Percentiles rank a stretch among this genome's conserved stretches.
Evolutionary conservation across 2,797 vertebrate species (phyloP).

Genomic region (Dallia pectoralis): DNA sequence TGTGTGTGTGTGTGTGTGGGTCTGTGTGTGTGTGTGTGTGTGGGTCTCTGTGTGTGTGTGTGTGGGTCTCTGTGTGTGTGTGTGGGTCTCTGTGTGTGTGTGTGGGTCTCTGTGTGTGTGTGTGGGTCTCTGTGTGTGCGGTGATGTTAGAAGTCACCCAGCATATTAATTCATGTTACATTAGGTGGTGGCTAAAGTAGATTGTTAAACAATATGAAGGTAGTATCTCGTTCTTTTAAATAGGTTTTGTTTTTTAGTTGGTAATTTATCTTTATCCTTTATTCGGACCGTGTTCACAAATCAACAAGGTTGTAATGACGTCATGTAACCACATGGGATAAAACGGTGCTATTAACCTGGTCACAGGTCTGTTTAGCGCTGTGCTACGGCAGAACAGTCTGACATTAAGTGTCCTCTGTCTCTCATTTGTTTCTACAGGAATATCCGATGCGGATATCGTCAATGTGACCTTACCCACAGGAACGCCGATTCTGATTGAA

Average conservation of each 20-base stretch:
- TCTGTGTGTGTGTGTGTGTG: too few species aligned
- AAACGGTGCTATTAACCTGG: background rate
- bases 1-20: too few species aligned
- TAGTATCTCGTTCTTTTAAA: background rate
- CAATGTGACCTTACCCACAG: constrained; percentile 90
- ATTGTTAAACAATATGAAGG: background rate
- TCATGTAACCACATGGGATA: background rate
- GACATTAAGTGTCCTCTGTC: background rate
- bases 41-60: too few species aligned
- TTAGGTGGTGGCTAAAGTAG: background rate
- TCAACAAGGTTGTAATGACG: background rate
- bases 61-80: too few species aligned
- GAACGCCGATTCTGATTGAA: constrained; percentile 90
- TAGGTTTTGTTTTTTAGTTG: background rate
- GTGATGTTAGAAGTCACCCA: too few species aligned
- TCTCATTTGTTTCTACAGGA: constrained; percentile 66
- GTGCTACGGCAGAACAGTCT: background rate
- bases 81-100: too few species aligned
- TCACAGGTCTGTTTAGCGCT: background rate
- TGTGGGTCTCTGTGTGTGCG: too few species aligned
- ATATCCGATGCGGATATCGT: constrained; percentile 89
- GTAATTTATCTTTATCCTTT: background rate
- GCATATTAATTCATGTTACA: too few species aligned
- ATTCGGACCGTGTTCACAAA: background rate
- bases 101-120: too few species aligned